These are phyloP conservation scores for Arnoldichthys spilopterus DNA, from an alignment of 2,797 vertebrate species.

Conservation along the genomic window DNA sequence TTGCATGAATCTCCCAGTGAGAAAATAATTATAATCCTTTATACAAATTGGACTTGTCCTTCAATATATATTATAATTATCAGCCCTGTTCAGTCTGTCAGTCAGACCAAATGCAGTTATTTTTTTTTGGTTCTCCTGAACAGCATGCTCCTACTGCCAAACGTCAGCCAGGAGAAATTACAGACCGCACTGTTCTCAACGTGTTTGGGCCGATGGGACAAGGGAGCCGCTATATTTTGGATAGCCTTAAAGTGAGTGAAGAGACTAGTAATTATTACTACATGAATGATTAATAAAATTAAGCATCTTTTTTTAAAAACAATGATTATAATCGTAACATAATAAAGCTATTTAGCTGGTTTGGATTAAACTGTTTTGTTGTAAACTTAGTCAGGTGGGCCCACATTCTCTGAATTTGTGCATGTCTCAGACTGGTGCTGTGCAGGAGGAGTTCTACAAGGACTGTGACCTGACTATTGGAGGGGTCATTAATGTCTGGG, in stretches of 20 bases:
- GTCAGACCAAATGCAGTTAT: slow-evolving; percentile 44
- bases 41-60: slow-evolving; percentile 48
- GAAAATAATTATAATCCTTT: slow-evolving; percentile 48
- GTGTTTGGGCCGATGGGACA: slow-evolving; percentile 74
- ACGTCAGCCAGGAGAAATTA: slow-evolving; percentile 82
- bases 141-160: slow-evolving; percentile 72
- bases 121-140: slow-evolving; percentile 48
- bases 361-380: not conserved
- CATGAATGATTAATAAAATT: no score
- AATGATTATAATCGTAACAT: not conserved
- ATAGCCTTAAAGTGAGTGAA: slow-evolving; percentile 82
- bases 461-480: slow-evolving; percentile 88
- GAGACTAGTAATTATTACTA: not conserved
- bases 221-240: slow-evolving; percentile 79
- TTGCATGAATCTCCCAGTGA: slow-evolving; percentile 55
- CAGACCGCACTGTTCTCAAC: slow-evolving; percentile 84
- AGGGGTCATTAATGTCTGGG: slow-evolving; percentile 86
- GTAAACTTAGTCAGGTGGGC: not conserved
- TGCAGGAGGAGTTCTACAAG: slow-evolving; percentile 85
- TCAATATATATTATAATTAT: slow-evolving; percentile 47
- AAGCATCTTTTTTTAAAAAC: no score
- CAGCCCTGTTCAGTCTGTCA: slow-evolving; percentile 38
- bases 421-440: slow-evolving; percentile 80
- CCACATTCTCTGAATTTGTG: slow-evolving; percentile 15
- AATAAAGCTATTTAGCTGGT: not conserved